phyloP scores from a whole-genome alignment of 2,797 vertebrate species.

The Premnoplex brunnescens region DNA sequence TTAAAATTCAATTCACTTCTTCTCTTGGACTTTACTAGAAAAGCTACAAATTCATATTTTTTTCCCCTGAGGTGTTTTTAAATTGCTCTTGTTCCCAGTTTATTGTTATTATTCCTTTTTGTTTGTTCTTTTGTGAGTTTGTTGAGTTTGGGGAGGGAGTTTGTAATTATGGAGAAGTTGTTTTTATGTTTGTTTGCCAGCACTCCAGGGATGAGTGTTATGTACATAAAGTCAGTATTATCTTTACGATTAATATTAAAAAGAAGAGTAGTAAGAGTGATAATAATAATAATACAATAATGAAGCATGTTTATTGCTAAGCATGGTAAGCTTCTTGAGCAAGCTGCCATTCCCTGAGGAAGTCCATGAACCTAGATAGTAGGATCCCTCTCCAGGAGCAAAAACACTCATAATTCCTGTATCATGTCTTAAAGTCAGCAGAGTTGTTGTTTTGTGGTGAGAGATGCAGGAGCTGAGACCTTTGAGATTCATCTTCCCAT shows the following conservation, averaged over 20 bases:
- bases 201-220: background rate
- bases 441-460: background rate
- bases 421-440: background rate
- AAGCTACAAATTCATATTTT: background rate
- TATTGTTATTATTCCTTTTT: conserved; percentile 28
- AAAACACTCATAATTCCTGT: background rate
- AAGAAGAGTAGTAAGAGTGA: background rate
- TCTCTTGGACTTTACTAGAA: background rate
- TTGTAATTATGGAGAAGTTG: background rate
- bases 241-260: background rate
- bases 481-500: background rate
- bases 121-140: conserved; percentile 24
- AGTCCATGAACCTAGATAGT: background rate
- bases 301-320: background rate
- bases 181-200: background rate
- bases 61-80: background rate
- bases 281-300: background rate
- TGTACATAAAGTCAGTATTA: background rate
- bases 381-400: background rate
- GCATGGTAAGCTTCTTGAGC: background rate
- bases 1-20: background rate
- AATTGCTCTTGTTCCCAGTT: conserved; percentile 3
- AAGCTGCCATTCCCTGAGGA: background rate
- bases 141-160: background rate
- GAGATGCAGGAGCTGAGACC: background rate